These are phyloP conservation scores for Apostichopus parvimensis DNA, from an alignment of 35 echinoderm and acorn worm genomes.

Conservation along the genomic window DNA sequence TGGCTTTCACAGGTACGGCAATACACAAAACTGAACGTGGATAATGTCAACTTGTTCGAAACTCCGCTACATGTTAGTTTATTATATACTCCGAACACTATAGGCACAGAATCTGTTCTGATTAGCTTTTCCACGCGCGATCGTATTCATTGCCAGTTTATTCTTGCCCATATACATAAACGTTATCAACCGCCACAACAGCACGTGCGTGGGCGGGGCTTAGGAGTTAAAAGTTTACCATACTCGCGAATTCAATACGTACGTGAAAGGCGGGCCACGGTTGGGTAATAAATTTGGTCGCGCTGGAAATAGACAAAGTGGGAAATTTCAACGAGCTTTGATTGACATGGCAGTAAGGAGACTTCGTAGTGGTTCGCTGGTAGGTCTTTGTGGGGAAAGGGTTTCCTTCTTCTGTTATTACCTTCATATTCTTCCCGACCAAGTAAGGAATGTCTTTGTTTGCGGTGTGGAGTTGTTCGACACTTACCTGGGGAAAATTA, in stretches of 20 bases:
- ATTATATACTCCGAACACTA: background rate
- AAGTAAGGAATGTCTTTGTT: background rate
- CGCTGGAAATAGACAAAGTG: conserved; percentile 40
- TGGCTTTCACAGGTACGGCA: background rate
- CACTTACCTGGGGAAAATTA: background rate
- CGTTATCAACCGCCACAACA: background rate
- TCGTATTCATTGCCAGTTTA: background rate
- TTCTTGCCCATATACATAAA: background rate
- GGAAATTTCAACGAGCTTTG: background rate
- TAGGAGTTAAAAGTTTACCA: conserved; percentile 44
- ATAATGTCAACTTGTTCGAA: background rate
- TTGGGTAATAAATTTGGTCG: background rate
- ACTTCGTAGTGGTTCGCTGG: background rate
- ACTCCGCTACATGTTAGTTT: background rate
- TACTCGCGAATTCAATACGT: background rate
- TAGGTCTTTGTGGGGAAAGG: background rate
- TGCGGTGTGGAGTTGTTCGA: background rate
- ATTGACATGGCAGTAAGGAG: background rate
- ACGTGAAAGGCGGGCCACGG: conserved; percentile 9
- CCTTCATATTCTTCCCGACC: no score
- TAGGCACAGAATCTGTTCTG: background rate
- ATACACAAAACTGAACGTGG: background rate
- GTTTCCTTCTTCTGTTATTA: background rate
- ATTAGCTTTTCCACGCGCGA: background rate
- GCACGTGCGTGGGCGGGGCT: conserved; percentile 53